Evolutionary conservation across 1,140 invertebrate species (phyloP).

Genomic region (Drosophila arizonae): DNA sequence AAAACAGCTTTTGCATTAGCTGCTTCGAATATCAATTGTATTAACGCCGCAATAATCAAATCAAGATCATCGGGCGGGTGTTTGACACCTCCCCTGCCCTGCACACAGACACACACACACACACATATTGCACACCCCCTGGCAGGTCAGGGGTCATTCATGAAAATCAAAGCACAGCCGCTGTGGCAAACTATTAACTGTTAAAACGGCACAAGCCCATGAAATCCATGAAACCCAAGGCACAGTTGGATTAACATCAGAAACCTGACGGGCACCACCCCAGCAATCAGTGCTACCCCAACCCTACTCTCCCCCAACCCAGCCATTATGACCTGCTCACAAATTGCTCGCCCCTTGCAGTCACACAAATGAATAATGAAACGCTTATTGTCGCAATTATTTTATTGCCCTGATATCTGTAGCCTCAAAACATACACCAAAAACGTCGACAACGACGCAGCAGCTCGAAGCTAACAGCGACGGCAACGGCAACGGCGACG

Average conservation of each 20-base stretch:
- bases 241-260: conserved; percentile 77
- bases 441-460: conserved; percentile 31
- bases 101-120: not conserved
- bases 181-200: conserved; percentile 72
- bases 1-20: conserved; percentile 44
- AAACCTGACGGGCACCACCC: conserved; percentile 55
- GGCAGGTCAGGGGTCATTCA: not conserved
- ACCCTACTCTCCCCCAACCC: conserved; percentile 13
- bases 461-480: conserved; percentile 19
- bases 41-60: conserved; percentile 76
- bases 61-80: conserved; percentile 66
- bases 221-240: conserved; percentile 54
- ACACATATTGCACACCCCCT: conserved; percentile 2
- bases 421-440: conserved; percentile 77
- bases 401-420: conserved; percentile 79
- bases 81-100: conserved; percentile 43
- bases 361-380: conserved; percentile 80
- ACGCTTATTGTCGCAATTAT: conserved; percentile 81
- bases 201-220: conserved; percentile 63
- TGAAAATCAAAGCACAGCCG: conserved; percentile 66
- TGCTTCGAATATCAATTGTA: conserved; percentile 70
- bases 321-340: conserved; percentile 59
- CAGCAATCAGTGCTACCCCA: conserved; percentile 63
- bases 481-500: conserved; percentile 26
- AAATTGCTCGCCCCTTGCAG: conserved; percentile 77